These are phyloP conservation scores for Crenichthys baileyi DNA, from an alignment of 2,797 vertebrate genomes.

Conservation along the genomic window DNA sequence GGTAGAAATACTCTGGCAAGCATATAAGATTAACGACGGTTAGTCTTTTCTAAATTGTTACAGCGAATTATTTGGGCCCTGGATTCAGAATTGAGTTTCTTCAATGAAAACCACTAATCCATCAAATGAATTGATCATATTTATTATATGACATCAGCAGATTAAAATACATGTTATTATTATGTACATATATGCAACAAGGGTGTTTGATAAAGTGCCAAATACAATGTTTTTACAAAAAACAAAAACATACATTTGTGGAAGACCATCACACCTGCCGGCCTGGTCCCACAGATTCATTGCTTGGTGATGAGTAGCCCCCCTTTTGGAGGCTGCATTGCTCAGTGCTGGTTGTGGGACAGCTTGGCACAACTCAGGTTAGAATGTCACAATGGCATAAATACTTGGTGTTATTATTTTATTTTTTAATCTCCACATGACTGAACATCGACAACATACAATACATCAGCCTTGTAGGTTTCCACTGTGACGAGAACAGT, in stretches of 20 bases:
- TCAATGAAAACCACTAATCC: slow-evolving; percentile 13
- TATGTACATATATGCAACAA: slow-evolving; percentile 79
- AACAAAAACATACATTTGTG: slow-evolving; percentile 53
- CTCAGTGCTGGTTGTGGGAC: slow-evolving; percentile 63
- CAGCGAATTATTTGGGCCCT: not conserved
- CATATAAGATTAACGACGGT: too few relatives aligned
- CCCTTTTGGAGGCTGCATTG: slow-evolving; percentile 41
- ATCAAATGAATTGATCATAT: slow-evolving; percentile 64
- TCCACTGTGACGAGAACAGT: slow-evolving; percentile 20
- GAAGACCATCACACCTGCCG: slow-evolving; percentile 73
- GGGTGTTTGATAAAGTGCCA: slow-evolving; percentile 78
- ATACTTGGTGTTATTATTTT: slow-evolving; percentile 24
- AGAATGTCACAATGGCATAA: slow-evolving; percentile 43
- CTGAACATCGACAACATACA: slow-evolving; percentile 51
- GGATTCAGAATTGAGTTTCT: not conserved
- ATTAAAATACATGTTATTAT: slow-evolving; percentile 79
- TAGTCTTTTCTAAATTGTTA: too few relatives aligned
- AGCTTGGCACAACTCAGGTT: slow-evolving; percentile 55
- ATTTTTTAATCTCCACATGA: slow-evolving; percentile 31
- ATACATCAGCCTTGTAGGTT: slow-evolving; percentile 37
- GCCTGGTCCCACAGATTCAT: slow-evolving; percentile 69
- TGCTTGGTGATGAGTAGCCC: slow-evolving; percentile 62
- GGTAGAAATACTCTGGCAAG: not conserved
- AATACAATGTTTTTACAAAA: slow-evolving; percentile 70
- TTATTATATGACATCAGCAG: slow-evolving; percentile 81